Evolutionary conservation across 2,113 vertebrate genomes (phyloP).

Genomic region (Felis catus): F.catus_Fca126_mat1.0 CM031412.1:219679501-219680000

Average conservation of each 20-base stretch:
- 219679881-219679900: not conserved
- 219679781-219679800: not conserved
- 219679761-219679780: not conserved
- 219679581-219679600: not conserved
- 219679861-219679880: not conserved
- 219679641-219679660: too few species aligned
- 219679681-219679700: too few species aligned
- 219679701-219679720: not conserved
- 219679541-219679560: not conserved
- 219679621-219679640: fast-evolving
- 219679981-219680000: not conserved
- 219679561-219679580: not conserved
- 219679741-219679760: not conserved
- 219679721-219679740: too few species aligned
- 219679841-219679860: not conserved
- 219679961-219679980: not conserved
- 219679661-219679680: not conserved
- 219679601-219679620: not conserved
- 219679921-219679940: not conserved
- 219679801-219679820: not conserved
- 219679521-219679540: not conserved
- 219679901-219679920: too few species aligned
- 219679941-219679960: not conserved
- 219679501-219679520: not conserved
- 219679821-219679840: not conserved